These are phyloP conservation scores for Ammodramus savannarum DNA, from an alignment of 2,113 vertebrate genomes.

Conservation along the genomic window DNA sequence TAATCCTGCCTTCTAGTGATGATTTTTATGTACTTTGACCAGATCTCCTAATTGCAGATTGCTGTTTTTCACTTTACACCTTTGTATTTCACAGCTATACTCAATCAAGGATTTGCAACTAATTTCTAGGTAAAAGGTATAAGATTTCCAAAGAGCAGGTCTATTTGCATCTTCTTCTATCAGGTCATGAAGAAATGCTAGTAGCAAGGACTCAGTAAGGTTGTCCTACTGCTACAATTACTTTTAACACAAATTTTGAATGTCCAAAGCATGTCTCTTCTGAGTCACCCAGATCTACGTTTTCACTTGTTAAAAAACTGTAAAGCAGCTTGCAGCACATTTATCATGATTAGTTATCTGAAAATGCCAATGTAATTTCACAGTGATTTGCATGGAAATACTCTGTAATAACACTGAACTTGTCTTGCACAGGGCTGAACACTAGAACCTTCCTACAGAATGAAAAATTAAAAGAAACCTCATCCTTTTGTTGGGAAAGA, in stretches of 20 bases:
- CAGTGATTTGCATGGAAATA: neutral
- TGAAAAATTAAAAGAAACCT: neutral
- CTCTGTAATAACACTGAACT: neutral
- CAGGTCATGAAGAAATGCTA: neutral
- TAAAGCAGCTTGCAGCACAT: neutral
- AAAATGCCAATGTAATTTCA: neutral
- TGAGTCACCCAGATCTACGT: neutral
- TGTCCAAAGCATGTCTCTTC: neutral
- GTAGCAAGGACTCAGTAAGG: neutral
- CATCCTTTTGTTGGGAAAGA: neutral
- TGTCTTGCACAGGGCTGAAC: neutral
- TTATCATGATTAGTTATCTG: conserved; percentile 7
- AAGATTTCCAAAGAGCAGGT: neutral
- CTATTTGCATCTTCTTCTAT: neutral
- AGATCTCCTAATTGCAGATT: neutral
- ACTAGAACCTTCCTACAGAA: fast-evolving
- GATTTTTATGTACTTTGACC: neutral
- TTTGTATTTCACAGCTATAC: neutral
- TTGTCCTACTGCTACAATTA: neutral
- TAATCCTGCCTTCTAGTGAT: neutral
- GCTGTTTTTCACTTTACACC: neutral
- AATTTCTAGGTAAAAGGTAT: neutral
- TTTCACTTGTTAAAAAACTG: neutral
- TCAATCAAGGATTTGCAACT: neutral
- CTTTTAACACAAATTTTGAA: neutral